Conservation (phyloP, 2,113 vertebrate genomes). For the Calonectris borealis region DNA sequence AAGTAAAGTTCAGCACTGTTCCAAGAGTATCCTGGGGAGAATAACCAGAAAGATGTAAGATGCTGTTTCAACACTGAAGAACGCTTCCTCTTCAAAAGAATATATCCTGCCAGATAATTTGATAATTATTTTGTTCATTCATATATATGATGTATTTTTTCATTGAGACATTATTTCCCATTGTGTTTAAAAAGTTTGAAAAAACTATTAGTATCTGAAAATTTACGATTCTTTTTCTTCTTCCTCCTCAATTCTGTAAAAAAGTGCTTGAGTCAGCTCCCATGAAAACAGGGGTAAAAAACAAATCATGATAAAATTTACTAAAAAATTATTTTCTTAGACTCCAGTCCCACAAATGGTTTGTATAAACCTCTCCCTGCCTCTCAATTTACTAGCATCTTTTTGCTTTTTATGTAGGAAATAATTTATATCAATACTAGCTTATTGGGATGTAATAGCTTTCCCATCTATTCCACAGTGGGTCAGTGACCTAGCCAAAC, state of each 20-base stretch:
- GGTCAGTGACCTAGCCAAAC: neutral
- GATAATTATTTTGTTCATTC: neutral
- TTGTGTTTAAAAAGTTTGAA: neutral
- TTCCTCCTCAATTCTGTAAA: neutral
- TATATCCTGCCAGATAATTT: neutral
- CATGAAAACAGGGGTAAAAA: neutral
- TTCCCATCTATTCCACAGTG: neutral
- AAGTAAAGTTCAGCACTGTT: slow-evolving; percentile 2
- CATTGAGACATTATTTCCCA: neutral
- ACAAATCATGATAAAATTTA: neutral
- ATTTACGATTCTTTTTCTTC: neutral
- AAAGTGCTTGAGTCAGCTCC: neutral
- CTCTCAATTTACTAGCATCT: neutral
- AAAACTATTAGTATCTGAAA: neutral
- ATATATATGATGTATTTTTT: neutral
- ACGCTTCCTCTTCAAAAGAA: neutral
- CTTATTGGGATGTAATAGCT: neutral
- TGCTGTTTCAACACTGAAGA: neutral
- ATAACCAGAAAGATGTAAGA: neutral
- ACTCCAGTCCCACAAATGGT: neutral
- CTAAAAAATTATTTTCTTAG: neutral
- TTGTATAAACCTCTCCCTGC: neutral
- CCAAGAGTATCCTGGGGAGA: neutral
- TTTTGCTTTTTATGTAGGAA: neutral
- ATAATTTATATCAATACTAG: neutral